Percentiles rank a stretch among this genome's conserved stretches.
These are phyloP conservation scores for Marcusenius ussheri DNA, from an alignment of 2,113 vertebrate species.

Conservation along the genomic window DNA sequence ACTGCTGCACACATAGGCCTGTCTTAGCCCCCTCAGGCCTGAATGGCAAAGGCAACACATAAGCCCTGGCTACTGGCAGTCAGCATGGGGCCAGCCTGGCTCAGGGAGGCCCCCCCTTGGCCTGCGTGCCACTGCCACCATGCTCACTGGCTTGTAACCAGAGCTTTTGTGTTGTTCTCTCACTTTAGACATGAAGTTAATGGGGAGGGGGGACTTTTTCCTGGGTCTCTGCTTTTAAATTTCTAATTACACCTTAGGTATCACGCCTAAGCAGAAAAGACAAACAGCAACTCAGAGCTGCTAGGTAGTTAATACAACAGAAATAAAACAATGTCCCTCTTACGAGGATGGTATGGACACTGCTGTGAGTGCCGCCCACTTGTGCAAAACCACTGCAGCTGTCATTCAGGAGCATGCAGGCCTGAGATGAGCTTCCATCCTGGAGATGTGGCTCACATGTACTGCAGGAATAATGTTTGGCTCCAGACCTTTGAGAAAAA, in stretches of 20 bases:
- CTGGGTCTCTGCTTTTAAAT: neutral
- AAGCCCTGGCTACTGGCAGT: neutral
- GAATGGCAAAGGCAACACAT: neutral
- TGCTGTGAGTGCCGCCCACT: neutral
- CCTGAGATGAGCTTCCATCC: neutral
- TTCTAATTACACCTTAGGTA: neutral
- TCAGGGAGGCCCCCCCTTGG: neutral
- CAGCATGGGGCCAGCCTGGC: neutral
- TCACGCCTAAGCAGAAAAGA: neutral
- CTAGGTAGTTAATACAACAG: neutral
- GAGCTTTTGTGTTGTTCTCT: constrained; percentile 25
- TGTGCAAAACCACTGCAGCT: neutral
- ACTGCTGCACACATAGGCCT: neutral
- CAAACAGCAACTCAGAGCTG: neutral
- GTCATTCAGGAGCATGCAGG: neutral
- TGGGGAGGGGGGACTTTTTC: neutral
- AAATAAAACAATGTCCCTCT: neutral
- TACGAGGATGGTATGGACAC: neutral
- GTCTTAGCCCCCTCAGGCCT: neutral
- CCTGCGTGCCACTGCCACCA: neutral
- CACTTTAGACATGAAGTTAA: constrained; percentile 7
- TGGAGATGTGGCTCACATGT: neutral
- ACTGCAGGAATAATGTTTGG: neutral
- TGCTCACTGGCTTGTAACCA: constrained; percentile 12
- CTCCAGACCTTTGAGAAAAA: neutral